A percentile compares a stretch with the other conserved stretches of the same genome.
Evolutionary conservation across 2,888 invertebrate species (phyloP).

Genomic region (Machimus atricapillus): DNA sequence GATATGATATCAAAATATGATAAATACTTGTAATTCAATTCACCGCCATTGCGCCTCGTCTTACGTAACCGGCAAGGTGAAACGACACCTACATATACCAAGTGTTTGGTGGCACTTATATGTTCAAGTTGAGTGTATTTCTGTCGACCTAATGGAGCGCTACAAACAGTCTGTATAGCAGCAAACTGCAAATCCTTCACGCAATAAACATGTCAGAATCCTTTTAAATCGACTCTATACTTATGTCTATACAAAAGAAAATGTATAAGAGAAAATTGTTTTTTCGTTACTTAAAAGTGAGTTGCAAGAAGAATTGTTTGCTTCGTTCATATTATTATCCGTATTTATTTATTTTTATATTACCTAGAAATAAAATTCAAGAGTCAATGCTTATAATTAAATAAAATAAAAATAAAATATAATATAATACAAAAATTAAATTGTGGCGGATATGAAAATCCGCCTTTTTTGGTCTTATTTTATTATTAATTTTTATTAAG

Average conservation of each 20-base stretch:
- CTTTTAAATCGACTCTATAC: background rate
- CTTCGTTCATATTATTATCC: no score
- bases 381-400: no score
- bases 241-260: background rate
- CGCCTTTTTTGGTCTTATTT: no score
- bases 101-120: background rate
- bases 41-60: background rate
- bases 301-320: no score
- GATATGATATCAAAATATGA: constrained; percentile 25
- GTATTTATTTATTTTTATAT: no score
- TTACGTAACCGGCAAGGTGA: background rate
- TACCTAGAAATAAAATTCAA: no score
- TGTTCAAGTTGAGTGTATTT: background rate
- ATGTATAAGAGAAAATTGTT: no score
- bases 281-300: no score
- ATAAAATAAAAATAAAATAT: no score
- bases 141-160: background rate
- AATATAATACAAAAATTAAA: no score
- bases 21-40: constrained; percentile 28
- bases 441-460: no score
- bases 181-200: background rate
- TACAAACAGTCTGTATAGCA: background rate
- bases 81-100: background rate
- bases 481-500: no score
- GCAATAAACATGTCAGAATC: background rate